Evolutionary conservation across 2,888 invertebrate species (phyloP).

Genomic region (Acheta domesticus): DNA sequence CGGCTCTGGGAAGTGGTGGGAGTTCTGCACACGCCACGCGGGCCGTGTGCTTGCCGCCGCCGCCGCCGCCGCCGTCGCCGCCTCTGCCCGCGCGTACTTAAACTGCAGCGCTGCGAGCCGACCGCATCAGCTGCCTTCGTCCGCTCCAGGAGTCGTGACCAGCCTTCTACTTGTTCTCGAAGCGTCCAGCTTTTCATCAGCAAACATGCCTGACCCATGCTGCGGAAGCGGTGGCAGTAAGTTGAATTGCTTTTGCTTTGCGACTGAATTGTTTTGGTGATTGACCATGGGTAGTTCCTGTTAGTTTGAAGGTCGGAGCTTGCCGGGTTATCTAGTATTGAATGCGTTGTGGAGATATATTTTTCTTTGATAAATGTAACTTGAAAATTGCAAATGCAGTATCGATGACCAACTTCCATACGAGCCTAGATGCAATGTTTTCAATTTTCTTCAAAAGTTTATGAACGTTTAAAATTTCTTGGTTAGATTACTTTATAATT

Average conservation of each 20-base stretch:
- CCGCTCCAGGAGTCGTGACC: neutral
- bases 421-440: no score
- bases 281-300: neutral
- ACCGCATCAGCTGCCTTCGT: neutral
- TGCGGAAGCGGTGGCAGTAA: constrained; percentile 30
- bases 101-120: neutral
- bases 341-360: constrained; percentile 28
- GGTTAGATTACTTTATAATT: no score
- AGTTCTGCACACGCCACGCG: no score
- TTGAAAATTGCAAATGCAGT: no score
- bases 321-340: no score
- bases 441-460: no score
- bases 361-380: neutral
- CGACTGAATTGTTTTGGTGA: neutral
- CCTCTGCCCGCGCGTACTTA: neutral
- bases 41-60: no score
- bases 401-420: no score
- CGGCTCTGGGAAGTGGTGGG: no score
- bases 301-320: neutral
- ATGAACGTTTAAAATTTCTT: no score
- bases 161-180: neutral
- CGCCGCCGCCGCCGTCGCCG: neutral
- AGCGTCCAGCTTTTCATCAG: neutral
- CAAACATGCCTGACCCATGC: constrained; percentile 33
- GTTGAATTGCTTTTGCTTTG: constrained; percentile 10